Evolutionary conservation across 2,888 invertebrate genomes (phyloP), one percentile per base, ranked within the genome.

Genomic region (Frankliniella intonsa): DNA sequence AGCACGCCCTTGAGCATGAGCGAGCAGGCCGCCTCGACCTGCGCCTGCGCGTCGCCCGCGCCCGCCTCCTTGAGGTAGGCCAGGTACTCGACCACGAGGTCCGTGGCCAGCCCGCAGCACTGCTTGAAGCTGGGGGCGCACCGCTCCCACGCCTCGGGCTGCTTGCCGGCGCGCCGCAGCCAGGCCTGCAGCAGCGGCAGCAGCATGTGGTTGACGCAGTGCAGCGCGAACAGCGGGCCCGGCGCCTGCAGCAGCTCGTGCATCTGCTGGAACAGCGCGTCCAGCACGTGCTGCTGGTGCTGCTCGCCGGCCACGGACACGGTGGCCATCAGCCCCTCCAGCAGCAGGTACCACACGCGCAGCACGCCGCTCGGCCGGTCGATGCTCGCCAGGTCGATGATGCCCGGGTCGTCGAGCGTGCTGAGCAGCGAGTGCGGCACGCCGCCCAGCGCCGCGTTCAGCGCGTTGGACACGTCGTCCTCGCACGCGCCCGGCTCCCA

Each of bases 181-280:
- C 98, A 98, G 86, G 94, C 94, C 88, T 98, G 98, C 22, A 98
- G 94, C 90, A 95, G 95, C 0, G 98, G 98, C 82, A 98, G 89
- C 11, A 98, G 89, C 81, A 98, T 89, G 87, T 97, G 96, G 87
- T 98, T 98, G 83, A 97, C 93, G 87, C 97, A 97, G 86, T 96
- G 96, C 82, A 97, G 90, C 0, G 96, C 97, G 87, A 97, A 97
- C 85, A 94, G 93, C 3, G 95, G 92, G 49, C 97, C 98, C 83
- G 81, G 97, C 50, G 93, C 92, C 81, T 92, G 91, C 9, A 94
- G 89, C 11, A 95, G 91, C 85, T 94, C 94, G 85, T 93, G 92
- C 81, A 97, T 89, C 27, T 97, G 89, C 86, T 95, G 94, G 86
- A 97, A 97, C 65, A 97, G 90, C 0, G 94, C 94, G 88, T 97